Evolutionary conservation across 2,113 vertebrate genomes (phyloP).

Genomic region (Anser cygnoides): DNA sequence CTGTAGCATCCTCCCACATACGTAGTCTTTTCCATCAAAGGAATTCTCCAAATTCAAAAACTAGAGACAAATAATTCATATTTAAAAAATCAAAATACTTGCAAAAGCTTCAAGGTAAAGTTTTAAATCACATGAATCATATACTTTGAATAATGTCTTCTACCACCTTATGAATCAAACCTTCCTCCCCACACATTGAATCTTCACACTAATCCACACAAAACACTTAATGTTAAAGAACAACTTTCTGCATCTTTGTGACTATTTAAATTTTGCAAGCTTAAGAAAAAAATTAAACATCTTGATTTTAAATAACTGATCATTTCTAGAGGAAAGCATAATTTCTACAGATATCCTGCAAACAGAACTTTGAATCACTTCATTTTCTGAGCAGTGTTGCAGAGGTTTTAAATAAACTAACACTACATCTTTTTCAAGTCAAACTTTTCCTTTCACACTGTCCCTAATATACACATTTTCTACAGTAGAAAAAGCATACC

Average conservation of each 20-base stretch:
- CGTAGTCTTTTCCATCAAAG: conserved; percentile 93
- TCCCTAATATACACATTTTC: neutral
- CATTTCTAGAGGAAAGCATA: neutral
- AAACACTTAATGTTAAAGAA: neutral
- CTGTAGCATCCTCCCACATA: conserved; percentile 87
- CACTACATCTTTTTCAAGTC: neutral
- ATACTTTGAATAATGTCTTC: rapidly evolving
- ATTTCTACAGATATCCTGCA: neutral
- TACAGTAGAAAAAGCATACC: neutral
- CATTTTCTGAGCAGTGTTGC: neutral
- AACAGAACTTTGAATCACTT: neutral
- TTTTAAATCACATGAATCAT: neutral
- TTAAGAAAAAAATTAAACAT: neutral
- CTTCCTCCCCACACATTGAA: neutral
- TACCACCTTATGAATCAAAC: neutral
- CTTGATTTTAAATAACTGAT: neutral
- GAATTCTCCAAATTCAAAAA: conserved; percentile 90
- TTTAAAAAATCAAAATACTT: neutral
- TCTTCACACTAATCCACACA: neutral
- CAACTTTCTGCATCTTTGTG: neutral
- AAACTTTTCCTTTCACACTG: neutral
- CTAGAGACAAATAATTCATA: conserved; percentile 71
- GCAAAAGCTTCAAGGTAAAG: neutral
- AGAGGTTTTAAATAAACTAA: neutral
- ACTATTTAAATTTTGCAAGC: neutral